Evolutionary conservation across 2,797 vertebrate species (phyloP), one percentile per base, ranked within the genome.

Genomic region (Furcifer pardalis): DNA sequence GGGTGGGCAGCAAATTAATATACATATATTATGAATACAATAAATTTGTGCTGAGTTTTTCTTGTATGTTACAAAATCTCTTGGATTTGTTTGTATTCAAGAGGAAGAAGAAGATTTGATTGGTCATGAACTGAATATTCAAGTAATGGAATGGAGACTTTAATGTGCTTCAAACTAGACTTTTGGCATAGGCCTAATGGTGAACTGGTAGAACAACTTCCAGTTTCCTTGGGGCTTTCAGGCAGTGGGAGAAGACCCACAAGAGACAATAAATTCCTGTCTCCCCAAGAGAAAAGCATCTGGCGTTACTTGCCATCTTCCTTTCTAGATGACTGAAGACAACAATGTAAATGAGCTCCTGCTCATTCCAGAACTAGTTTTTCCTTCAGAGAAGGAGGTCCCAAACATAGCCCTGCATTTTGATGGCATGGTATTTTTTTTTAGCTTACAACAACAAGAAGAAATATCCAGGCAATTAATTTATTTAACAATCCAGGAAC

Each of bases 51-150:
- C 35, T 92, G 84, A 8, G 79, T 13, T 12, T 7, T 76, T 2
- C 5, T 79, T 87, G 86, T 84, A 80, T 37, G 82, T 77, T 85
- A 92, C 82, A 79, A 90, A 89, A 74, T 79, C 27, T 37, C 91
- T 85, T 79, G 0, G 4, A 15, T 83, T 92, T 90, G 0, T 84
- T 92, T 81, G 71, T 89, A 83, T 75, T 82, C 81, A 90, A 86
- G 35, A 90, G 82, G 35, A 90, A 85, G 19, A 87, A 62, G 82
- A 37, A 88, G 82, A 19, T 87, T 89, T 88, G 86, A 85, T 85
- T 88, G 85, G 42, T 77, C 42, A 72, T 83, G 81, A 93, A 86
- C 92, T 88, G 76, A 94, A 92, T 89, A 86, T 90, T 93, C 82
- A 89, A 87, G 85, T 88, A 87, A 87, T 74, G 82, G 65, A 87